phyloP scores from a whole-genome alignment of 2,888 invertebrate species.

The Trilocha varians region DNA sequence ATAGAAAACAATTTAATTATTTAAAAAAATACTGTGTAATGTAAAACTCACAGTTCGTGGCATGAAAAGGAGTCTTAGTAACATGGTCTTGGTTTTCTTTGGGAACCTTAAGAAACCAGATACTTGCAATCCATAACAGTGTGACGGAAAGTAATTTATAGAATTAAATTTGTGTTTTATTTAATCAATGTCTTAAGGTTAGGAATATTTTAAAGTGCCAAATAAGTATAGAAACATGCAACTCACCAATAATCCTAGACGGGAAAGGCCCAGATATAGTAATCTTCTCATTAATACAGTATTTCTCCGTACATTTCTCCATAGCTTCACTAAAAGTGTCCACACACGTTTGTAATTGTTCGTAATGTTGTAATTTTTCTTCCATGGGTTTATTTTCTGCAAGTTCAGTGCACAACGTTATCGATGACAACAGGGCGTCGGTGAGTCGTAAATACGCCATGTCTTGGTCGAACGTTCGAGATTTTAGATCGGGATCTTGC shows the following conservation, averaged over 20 bases:
- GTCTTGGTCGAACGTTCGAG: conserved; percentile 49
- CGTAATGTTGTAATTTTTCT: conserved; percentile 32
- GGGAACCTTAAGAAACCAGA: too few relatives aligned
- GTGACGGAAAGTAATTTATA: too few relatives aligned
- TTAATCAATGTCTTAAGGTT: too few relatives aligned
- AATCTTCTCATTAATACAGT: conserved; percentile 33
- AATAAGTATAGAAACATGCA: neutral
- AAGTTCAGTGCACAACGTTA: conserved; percentile 47
- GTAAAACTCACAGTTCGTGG: too few relatives aligned
- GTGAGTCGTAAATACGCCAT: conserved; percentile 48
- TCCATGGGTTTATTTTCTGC: conserved; percentile 32
- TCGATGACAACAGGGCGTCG: conserved; percentile 46
- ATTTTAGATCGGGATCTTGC: conserved; percentile 37
- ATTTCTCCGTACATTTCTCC: conserved; percentile 36
- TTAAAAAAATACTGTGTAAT: too few relatives aligned
- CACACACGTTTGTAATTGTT: conserved; percentile 36
- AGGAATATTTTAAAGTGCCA: too few relatives aligned
- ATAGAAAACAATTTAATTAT: too few relatives aligned
- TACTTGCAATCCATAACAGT: too few relatives aligned
- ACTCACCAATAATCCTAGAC: conserved; percentile 53
- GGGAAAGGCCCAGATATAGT: conserved; percentile 48
- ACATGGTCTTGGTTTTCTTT: too few relatives aligned
- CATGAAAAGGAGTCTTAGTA: too few relatives aligned
- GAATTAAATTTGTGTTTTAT: too few relatives aligned
- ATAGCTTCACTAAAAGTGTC: conserved; percentile 44